Evolutionary conservation across 2,888 invertebrate species (phyloP), one percentile per base, ranked within the genome.

Genomic region (Caenorhabditis imperialis): DNA sequence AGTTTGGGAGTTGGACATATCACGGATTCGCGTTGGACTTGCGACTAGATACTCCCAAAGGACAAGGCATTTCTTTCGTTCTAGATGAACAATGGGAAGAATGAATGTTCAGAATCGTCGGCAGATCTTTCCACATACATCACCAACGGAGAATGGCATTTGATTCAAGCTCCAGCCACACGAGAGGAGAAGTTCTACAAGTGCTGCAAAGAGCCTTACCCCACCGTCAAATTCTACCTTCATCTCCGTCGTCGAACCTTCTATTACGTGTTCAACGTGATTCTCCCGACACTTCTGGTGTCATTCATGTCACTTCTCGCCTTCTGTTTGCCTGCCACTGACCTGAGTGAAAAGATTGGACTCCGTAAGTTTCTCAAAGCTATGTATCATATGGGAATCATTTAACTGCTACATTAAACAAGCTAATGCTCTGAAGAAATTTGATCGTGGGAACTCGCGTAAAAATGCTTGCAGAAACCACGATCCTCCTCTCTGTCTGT

Each of bases 1-100:
- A 85, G 91, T 98, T 98, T 90, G 98, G 98, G 88, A 96, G 96
- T 89, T 98, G 98, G 98, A 96, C 97, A 82, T 96, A 97, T 90
- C 95, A 96, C 90, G 96, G 96, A 1, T 81, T 84, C 6, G 84
- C 86, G 93, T 92, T 99, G 91, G 96, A 98, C 91, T 92, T 99
- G 88, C 73, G 80, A 50, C 42, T 84, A n/a, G 82, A 72, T 23
- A 45, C 65, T 18, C 60, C 57, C 3, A 71, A 71, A 25, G 63
- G 44, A 3, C 48, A 63, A 48, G 71, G 73, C 55, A 33, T 40
- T 65, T n/a, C 0, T 4, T n/a, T n/a, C n/a, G n/a, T n/a, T n/a
- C n/a, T n/a, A n/a, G n/a, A n/a, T n/a, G n/a, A n/a, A n/a, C n/a
- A n/a, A n/a, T n/a, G n/a, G n/a, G n/a, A n/a, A n/a, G n/a, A n/a